Evolutionary conservation across 1,140 invertebrate genomes (phyloP).

Genomic region (Micrasema minimum): DNA sequence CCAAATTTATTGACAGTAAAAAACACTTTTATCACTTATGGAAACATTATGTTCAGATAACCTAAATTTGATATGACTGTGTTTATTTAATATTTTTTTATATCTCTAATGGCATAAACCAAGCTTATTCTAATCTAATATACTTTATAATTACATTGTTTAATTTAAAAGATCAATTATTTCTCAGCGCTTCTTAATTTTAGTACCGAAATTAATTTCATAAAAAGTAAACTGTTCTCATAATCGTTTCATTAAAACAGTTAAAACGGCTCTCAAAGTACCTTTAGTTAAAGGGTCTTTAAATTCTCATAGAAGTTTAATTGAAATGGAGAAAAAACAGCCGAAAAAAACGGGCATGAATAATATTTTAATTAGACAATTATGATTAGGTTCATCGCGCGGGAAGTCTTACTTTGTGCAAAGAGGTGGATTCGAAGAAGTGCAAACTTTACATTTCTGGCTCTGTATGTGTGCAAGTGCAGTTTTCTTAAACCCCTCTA

Average conservation of each 20-base stretch:
- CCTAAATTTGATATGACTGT: no score
- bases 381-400: background rate
- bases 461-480: conserved; percentile 2
- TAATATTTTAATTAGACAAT: conserved; percentile 23
- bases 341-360: background rate
- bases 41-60: background rate
- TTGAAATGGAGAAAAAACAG: no score
- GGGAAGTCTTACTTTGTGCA: conserved; percentile 1
- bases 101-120: no score
- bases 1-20: background rate
- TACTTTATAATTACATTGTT: no score
- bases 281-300: no score
- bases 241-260: no score
- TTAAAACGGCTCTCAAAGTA: no score
- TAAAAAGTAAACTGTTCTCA: background rate
- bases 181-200: no score
- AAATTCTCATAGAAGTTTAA: background rate
- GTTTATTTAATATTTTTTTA: no score
- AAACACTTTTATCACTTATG: background rate
- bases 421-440: background rate
- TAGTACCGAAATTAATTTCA: background rate
- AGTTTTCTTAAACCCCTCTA: conserved; percentile 21
- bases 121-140: no score
- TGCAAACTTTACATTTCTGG: conserved; percentile 37
- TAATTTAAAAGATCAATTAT: no score